Evolutionary conservation across 2,797 vertebrate species (phyloP), one percentile per base, ranked within the genome.

Genomic region (Bufotes viridis): DNA sequence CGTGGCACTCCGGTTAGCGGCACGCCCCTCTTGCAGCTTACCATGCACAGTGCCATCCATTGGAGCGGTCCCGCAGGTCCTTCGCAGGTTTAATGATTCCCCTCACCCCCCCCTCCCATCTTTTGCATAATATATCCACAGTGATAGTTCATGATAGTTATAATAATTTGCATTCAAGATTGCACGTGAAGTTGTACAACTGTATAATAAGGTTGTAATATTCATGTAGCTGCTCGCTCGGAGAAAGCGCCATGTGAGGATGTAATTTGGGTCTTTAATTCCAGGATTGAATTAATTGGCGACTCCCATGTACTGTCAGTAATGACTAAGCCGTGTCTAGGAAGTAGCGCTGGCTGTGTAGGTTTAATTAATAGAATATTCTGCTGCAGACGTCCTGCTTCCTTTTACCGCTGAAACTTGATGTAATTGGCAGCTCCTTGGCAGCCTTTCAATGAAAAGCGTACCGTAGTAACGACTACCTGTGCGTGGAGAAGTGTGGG

Each of bases 381-480:
- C 78, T 80, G 11, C 60, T 63, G 72, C 72, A 76, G 24, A 29
- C 42, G 53, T 53, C 55, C 69, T 24, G 70, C 57, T 75, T 85
- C 72, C 72, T 63, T 53, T 53, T 60, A 10, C 2, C 75, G 82
- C n/a, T 60, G 29, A 70, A 75, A 60, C 82, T n/a, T 10, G 6
- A 49, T 84, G 70, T 84, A 75, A 84, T 75, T 84, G 82, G 82
- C 69, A 75, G n/a, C 18, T 84, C 42, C 8, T 22, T 85, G 83
- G 72, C 83, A 63, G 22, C 6, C 20, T 17, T 84, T 84, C 69
- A 58, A 24, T 7, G n/a, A 20, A 74, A 75, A 72, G 17, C 29
- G 18, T 8, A 1, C 34, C 0, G 8, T 74, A 51, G 7, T 20
- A 74, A 51, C 22, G 72, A 12, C 42, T 11, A 17, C 58, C 29